Conservation (phyloP, 2,888 invertebrate genomes). For the Amitus sp. region DNA sequence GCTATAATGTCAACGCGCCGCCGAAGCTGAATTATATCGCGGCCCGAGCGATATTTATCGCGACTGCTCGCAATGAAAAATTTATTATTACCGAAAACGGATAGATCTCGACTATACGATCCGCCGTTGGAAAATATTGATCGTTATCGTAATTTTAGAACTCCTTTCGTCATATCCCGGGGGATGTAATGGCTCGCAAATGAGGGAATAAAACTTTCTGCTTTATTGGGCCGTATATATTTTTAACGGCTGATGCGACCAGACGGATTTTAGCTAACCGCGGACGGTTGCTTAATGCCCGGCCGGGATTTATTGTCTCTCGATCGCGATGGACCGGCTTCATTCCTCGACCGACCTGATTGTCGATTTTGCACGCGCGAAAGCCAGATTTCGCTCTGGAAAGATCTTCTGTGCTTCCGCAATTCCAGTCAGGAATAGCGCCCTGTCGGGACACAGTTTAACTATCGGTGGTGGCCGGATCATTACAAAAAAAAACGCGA, state of each 20-base stretch:
- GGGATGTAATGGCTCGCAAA: constrained; percentile 8
- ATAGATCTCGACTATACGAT: background rate
- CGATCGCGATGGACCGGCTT: background rate
- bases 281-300: background rate
- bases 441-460: too few relatives aligned
- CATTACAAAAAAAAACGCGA: too few relatives aligned
- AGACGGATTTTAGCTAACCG: constrained; percentile 4
- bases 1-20: background rate
- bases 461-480: too few relatives aligned
- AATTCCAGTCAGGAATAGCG: too few relatives aligned
- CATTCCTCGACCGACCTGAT: background rate
- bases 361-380: background rate
- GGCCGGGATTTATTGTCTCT: constrained; percentile 7
- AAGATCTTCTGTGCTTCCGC: too few relatives aligned
- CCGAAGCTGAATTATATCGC: background rate
- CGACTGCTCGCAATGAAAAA: constrained; percentile 3
- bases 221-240: constrained; percentile 10
- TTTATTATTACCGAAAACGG: background rate
- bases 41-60: too few relatives aligned
- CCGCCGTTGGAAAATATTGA: background rate
- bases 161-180: background rate
- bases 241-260: constrained; percentile 8
- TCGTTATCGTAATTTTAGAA: too few relatives aligned
- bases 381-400: background rate
- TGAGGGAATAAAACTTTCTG: constrained; percentile 1